Evolutionary conservation across 2,888 invertebrate species (phyloP).

Genomic region (Charanyca ferruginea): DNA sequence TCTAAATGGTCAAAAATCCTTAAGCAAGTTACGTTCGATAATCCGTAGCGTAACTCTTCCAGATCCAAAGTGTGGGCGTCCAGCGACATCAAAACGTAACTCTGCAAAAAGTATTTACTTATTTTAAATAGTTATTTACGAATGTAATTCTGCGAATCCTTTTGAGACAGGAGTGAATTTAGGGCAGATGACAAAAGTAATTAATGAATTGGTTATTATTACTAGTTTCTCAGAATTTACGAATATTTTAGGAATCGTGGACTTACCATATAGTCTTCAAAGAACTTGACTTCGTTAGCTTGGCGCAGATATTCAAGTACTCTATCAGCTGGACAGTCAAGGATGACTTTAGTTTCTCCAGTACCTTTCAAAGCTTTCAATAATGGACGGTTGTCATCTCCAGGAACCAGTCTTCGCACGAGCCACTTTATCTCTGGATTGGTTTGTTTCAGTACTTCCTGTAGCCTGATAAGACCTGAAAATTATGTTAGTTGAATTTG

Average conservation of each 20-base stretch:
- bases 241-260: not conserved
- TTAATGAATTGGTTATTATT: constrained; percentile 8
- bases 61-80: constrained; percentile 93
- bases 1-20: constrained; percentile 92
- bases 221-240: not conserved
- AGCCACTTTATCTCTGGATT: constrained; percentile 93
- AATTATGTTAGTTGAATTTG: not conserved
- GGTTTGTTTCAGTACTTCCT: constrained; percentile 95
- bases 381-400: constrained; percentile 92
- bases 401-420: constrained; percentile 92
- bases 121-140: too few species aligned
- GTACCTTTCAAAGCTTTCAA: constrained; percentile 94
- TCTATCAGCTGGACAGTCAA: constrained; percentile 94
- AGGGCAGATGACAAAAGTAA: not conserved
- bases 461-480: constrained; percentile 93
- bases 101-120: constrained; percentile 71
- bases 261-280: constrained; percentile 94
- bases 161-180: not conserved
- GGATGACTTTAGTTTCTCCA: constrained; percentile 93
- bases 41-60: constrained; percentile 91
- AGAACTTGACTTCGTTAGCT: constrained; percentile 96
- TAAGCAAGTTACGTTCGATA: constrained; percentile 93
- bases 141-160: too few species aligned
- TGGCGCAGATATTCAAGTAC: constrained; percentile 93
- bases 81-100: constrained; percentile 87